A percentile compares a stretch with the other conserved stretches of the same genome.
Conservation (phyloP, 2,797 vertebrate species). For the Pelodytes ibericus region DNA sequence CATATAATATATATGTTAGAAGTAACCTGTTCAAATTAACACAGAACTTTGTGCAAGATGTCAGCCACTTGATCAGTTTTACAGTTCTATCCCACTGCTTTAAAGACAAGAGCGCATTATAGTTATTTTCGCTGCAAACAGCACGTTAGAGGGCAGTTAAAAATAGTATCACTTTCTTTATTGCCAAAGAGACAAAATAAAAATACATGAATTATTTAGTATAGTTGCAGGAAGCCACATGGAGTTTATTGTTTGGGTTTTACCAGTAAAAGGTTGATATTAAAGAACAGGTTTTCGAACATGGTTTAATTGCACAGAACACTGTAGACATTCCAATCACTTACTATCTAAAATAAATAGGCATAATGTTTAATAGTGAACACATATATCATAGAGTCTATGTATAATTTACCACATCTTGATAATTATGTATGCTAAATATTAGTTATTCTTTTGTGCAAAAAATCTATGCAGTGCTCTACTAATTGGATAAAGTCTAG, state of each 20-base stretch:
- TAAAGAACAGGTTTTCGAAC: background rate
- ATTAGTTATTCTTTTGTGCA: too few relatives aligned
- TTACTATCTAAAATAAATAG: background rate
- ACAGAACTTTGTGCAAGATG: too few relatives aligned
- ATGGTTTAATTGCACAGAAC: background rate
- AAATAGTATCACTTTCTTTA: constrained; percentile 3
- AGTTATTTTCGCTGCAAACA: background rate
- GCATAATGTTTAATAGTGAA: background rate
- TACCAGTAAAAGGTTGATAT: background rate
- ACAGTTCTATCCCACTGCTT: constrained; percentile 3
- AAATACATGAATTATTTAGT: constrained; percentile 3
- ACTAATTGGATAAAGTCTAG: too few relatives aligned
- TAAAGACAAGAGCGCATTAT: constrained; percentile 11
- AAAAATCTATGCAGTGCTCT: too few relatives aligned
- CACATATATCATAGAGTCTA: too few relatives aligned
- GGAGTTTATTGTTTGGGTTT: constrained; percentile 13
- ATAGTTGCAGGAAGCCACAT: background rate
- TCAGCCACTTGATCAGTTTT: background rate
- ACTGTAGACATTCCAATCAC: background rate
- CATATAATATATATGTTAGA: too few relatives aligned
- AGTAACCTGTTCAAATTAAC: too few relatives aligned
- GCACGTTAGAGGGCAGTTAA: constrained; percentile 26
- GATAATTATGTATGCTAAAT: too few relatives aligned
- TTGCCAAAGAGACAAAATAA: constrained; percentile 22
- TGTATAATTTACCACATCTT: too few relatives aligned